Evolutionary conservation across 2,888 invertebrate genomes (phyloP), one percentile per base, ranked within the genome.

Genomic region (Apoderus coryli): DNA sequence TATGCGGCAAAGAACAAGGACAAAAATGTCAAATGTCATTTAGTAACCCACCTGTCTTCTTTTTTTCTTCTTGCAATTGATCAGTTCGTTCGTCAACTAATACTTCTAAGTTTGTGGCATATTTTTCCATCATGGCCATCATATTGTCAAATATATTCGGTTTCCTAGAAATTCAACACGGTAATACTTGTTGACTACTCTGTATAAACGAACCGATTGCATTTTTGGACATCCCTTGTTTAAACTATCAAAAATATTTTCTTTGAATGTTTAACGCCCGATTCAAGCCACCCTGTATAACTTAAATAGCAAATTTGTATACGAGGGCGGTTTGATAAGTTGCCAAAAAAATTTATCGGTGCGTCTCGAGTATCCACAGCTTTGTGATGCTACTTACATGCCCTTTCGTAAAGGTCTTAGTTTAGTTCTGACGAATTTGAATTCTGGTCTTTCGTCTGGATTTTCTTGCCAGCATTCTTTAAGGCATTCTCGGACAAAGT

Each of bases 71-170:
- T 45, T 84, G 81, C 33, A 95, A 61, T 54, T 89, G 88, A 56
- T 88, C 85, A 0, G 92, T 93, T 34, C 92, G 67, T 54, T 93
- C 92, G 50, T 90, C 89, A 1, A 95, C 93, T 3, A 93, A 63
- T 0, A 76, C 85, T 57, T 95, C 93, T 45, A 95, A 65, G 58
- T 93, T 93, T 49, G 84, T 90, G 7, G 92, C 89, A 52, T 95
- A 93, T 52, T 90, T 89, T 56, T 93, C 93, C 89, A 95, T 89
- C 74, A 93, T 89, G 0, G 84, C 81, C 69, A 93, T 85, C 89
- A 95, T 92, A 53, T 93, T 93, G 58, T 95, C 95, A 48, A 93
- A 86, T 46, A 95, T 92, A 57, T 93, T 93, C 10, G 86, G 77
- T 58, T 88, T 82, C 79, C 86, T 88, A 50, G 10, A 36, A 31